Evolutionary conservation across 2,888 invertebrate genomes (phyloP).

Genomic region (Thelaira solivaga): DNA sequence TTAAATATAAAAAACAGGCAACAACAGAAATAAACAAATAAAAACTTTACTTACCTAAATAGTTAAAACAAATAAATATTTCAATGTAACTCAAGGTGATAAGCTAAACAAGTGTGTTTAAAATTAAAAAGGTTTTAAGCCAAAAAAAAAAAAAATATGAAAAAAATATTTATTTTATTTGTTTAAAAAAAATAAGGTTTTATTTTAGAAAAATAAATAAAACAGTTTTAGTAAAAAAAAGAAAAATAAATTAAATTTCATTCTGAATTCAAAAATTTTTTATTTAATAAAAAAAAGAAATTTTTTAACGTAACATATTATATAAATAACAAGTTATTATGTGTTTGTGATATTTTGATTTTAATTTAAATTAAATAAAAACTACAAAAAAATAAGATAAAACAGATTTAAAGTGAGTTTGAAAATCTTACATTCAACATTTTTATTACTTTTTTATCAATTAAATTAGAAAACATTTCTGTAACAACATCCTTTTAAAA

Average conservation of each 20-base stretch:
- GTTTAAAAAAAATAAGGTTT: not conserved
- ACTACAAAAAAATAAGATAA: not conserved
- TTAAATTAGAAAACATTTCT: not conserved
- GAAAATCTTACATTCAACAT: not conserved
- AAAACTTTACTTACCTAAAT: too few relatives aligned
- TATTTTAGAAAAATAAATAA: too few relatives aligned
- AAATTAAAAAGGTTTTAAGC: not conserved
- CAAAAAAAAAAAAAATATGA: not conserved
- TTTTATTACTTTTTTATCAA: too few relatives aligned
- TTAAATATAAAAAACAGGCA: not conserved
- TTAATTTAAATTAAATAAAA: constrained; percentile 2
- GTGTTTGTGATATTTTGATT: constrained; percentile 32
- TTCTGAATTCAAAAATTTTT: too few relatives aligned
- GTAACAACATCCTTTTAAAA: constrained; percentile 7
- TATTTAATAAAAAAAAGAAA: constrained; percentile 4
- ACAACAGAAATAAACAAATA: not conserved
- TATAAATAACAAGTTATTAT: constrained; percentile 39
- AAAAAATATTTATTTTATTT: not conserved
- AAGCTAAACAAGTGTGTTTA: constrained; percentile 10
- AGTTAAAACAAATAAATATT: too few relatives aligned
- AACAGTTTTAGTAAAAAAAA: too few relatives aligned
- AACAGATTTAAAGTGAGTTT: not conserved
- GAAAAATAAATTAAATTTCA: too few relatives aligned
- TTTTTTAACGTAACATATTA: constrained; percentile 4
- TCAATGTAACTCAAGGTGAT: constrained; percentile 30